phyloP scores from a whole-genome alignment of 37 sponge, comb jelly and placozoan species.

The Petrosia ficiformis region DNA sequence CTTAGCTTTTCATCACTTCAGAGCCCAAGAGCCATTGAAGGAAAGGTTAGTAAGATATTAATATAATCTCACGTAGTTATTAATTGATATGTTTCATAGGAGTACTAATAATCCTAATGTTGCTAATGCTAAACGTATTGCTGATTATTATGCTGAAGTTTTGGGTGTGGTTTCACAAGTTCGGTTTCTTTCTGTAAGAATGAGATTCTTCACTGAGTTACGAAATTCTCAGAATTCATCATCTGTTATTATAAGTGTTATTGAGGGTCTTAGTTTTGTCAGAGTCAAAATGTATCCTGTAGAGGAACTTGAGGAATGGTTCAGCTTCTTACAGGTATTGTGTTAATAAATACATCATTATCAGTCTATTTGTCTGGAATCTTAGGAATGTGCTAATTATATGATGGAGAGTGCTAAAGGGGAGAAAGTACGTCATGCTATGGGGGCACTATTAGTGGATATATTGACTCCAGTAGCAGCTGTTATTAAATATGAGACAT shows the following conservation, averaged over 20 bases:
- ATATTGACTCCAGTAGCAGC: slow-evolving; percentile 87
- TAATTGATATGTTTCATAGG: too few relatives aligned
- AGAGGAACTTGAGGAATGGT: slow-evolving; percentile 94
- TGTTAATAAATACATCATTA: neutral
- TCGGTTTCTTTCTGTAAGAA: slow-evolving; percentile 79
- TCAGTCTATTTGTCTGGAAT: neutral
- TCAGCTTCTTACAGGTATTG: slow-evolving; percentile 88
- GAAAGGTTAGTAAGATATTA: slow-evolving; percentile 37
- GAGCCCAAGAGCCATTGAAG: slow-evolving; percentile 70
- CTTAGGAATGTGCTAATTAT: slow-evolving; percentile 83
- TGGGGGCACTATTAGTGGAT: slow-evolving; percentile 84
- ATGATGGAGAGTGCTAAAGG: slow-evolving; percentile 59
- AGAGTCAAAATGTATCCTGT: slow-evolving; percentile 96
- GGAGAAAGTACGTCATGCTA: slow-evolving; percentile 74
- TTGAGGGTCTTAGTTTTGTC: slow-evolving; percentile 92
- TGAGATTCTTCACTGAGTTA: slow-evolving; percentile 80
- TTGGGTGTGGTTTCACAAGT: slow-evolving; percentile 94
- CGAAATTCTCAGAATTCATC: slow-evolving; percentile 51
- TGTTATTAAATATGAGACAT: slow-evolving; percentile 84
- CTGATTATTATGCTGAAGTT: slow-evolving; percentile 96
- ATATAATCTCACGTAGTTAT: too few relatives aligned
- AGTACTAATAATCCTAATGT: slow-evolving; percentile 66
- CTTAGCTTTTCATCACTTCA: slow-evolving; percentile 90
- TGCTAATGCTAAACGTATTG: slow-evolving; percentile 83
- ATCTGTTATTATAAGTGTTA: slow-evolving; percentile 68